A percentile compares a stretch with the other conserved stretches of the same genome.
Evolutionary conservation across 2,888 invertebrate species (phyloP).

Genomic region (Myopa tessellatipennis): DNA sequence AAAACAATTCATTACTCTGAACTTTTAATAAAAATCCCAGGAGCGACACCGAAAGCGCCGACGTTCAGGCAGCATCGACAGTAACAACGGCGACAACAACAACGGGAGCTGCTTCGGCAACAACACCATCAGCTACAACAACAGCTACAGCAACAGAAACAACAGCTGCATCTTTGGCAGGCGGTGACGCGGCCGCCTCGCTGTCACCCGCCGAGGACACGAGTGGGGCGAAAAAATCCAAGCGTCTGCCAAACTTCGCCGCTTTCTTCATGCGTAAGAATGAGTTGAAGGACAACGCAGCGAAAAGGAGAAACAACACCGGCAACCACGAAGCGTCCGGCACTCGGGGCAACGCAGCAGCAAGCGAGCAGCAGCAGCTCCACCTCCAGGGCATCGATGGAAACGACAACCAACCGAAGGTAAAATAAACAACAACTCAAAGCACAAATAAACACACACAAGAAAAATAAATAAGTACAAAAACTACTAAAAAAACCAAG

Average conservation of each 20-base stretch:
- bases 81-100: constrained; percentile 60
- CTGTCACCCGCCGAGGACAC: constrained; percentile 69
- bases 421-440: constrained; percentile 45
- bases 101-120: constrained; percentile 6
- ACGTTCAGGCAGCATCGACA: constrained; percentile 66
- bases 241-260: constrained; percentile 62
- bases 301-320: constrained; percentile 49
- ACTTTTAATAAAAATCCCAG: constrained; percentile 53
- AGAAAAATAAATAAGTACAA: background rate
- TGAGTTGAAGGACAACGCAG: constrained; percentile 53
- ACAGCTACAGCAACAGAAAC: constrained; percentile 1
- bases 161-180: background rate
- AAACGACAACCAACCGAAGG: constrained; percentile 67
- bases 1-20: constrained; percentile 21
- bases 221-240: constrained; percentile 69
- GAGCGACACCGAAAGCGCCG: constrained; percentile 78
- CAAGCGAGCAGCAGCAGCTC: constrained; percentile 47
- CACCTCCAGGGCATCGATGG: constrained; percentile 57
- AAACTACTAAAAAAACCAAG: background rate
- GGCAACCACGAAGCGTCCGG: constrained; percentile 32
- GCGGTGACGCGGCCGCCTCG: constrained; percentile 62
- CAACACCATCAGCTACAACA: background rate
- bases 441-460: background rate
- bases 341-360: constrained; percentile 45
- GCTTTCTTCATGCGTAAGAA: constrained; percentile 64